phyloP scores from a whole-genome alignment of 2,113 vertebrate genomes.

The Columbina picui region DNA sequence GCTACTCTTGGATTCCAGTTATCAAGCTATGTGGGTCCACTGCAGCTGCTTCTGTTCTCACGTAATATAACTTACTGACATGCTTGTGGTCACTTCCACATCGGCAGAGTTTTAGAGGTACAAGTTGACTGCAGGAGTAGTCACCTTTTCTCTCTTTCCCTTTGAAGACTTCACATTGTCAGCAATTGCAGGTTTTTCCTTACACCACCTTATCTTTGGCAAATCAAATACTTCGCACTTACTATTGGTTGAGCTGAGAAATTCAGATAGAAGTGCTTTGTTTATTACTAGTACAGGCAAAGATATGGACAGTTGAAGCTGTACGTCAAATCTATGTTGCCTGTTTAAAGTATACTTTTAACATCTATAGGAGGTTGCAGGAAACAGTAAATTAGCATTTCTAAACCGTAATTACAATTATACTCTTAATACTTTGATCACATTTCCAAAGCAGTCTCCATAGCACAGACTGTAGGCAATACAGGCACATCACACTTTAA shows the following conservation, averaged over 20 bases:
- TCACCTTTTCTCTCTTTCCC: neutral
- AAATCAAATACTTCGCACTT: neutral
- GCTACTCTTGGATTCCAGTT: neutral
- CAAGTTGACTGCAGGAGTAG: neutral
- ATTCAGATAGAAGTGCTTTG: neutral
- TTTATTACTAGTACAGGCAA: neutral
- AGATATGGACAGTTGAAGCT: accelerated
- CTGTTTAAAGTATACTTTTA: neutral
- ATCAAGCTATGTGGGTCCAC: neutral
- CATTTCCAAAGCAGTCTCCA: neutral
- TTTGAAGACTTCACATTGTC: neutral
- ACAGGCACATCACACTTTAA: neutral
- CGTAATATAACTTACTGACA: neutral
- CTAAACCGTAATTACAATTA: neutral
- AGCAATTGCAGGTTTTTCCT: neutral
- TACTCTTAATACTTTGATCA: neutral
- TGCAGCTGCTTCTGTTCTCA: neutral
- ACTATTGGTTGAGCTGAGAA: neutral
- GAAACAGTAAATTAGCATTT: neutral
- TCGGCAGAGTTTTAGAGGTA: neutral
- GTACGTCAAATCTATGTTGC: neutral
- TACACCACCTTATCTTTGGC: neutral
- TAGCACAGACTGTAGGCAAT: neutral
- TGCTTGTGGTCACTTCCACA: neutral
- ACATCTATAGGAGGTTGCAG: neutral